Base-by-base conservation (phyloP, 2,888 invertebrate species). In the Tetranychus piercei region DNA sequence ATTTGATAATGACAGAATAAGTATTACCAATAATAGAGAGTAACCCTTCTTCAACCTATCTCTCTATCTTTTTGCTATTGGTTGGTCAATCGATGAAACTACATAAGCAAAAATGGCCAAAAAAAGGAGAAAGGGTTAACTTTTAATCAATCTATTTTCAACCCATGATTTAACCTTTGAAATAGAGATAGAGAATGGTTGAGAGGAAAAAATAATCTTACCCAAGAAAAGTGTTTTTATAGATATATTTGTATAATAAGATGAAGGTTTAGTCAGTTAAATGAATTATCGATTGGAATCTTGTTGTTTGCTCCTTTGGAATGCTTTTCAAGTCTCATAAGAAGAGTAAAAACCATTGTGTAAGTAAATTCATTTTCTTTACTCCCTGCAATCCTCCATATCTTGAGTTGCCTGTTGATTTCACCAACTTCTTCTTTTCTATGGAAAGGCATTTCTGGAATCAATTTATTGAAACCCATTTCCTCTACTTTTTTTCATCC, bases 321-420 rank as follows among this genome's bases (percentile, higher is more conserved):
- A 55, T 55, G 55, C 55, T 55, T 55, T 55, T 55, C 55, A 55
- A 15, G 15, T 15, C 34, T 34, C 34, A 34, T 34, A 34, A 34
- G 34, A 34, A 15, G 55, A 15, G 55, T 55, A 55, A 15, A 55
- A 55, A 55, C 55, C 15, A 55, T 55, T 55, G 55, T 55, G 15
- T 55, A 55, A 55, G 55, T 55, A 55, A 55, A 55, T 55, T 55
- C 55, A 55, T 55, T 55, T 55, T 55, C 55, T 55, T 55, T 55
- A 55, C 55, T 55, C 55, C 55, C 55, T 55, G 55, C 55, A 55
- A 55, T 55, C 55, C 55, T 55, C 55, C 15, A 55, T 55, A 55
- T 55, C 55, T 55, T 55, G 9, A 55, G 55, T 55, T 55, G 55
- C 55, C 55, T 55, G 55, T 55, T 55, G 55, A 55, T 55, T 55